A percentile compares a stretch with the other conserved stretches of the same genome.
Conservation (phyloP, 1,140 invertebrate genomes). For the Calosoma granatense region DNA sequence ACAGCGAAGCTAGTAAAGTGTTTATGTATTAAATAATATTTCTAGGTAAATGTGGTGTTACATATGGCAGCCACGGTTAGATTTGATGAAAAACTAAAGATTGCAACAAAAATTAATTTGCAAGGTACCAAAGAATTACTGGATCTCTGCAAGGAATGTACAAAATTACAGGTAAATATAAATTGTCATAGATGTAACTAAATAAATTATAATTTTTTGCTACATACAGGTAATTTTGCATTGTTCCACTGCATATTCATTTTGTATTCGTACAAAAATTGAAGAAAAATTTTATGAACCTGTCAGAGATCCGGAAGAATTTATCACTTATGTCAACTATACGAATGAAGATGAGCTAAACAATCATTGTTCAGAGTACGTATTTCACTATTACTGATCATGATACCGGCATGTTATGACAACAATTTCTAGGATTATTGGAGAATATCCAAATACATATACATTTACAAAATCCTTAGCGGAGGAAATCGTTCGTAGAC, state of each 20-base stretch:
- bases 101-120: slow-evolving; percentile 54
- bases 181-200: too few relatives aligned
- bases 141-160: slow-evolving; percentile 50
- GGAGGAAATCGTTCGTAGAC: slow-evolving; percentile 48
- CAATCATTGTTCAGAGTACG: slow-evolving; percentile 43
- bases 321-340: slow-evolving; percentile 41
- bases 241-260: slow-evolving; percentile 60
- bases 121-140: slow-evolving; percentile 49
- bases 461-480: slow-evolving; percentile 65
- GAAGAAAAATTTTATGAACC: slow-evolving; percentile 60
- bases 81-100: slow-evolving; percentile 53
- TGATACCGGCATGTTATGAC: slow-evolving; percentile 1
- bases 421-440: slow-evolving; percentile 40
- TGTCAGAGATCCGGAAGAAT: slow-evolving; percentile 49
- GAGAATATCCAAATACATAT: slow-evolving; percentile 61
- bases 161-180: slow-evolving; percentile 42
- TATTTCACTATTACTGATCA: slow-evolving; percentile 12
- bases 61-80: slow-evolving; percentile 54
- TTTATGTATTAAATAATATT: slow-evolving; percentile 15
- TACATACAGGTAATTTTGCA: slow-evolving; percentile 49
- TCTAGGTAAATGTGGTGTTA: slow-evolving; percentile 58
- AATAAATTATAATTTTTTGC: too few relatives aligned
- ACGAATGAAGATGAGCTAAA: slow-evolving; percentile 42
- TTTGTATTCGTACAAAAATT: slow-evolving; percentile 46
- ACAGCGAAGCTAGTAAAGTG: too few relatives aligned